These are phyloP conservation scores for Platysternon megacephalum DNA, from an alignment of 2,113 vertebrate genomes.

Conservation along the genomic window DNA sequence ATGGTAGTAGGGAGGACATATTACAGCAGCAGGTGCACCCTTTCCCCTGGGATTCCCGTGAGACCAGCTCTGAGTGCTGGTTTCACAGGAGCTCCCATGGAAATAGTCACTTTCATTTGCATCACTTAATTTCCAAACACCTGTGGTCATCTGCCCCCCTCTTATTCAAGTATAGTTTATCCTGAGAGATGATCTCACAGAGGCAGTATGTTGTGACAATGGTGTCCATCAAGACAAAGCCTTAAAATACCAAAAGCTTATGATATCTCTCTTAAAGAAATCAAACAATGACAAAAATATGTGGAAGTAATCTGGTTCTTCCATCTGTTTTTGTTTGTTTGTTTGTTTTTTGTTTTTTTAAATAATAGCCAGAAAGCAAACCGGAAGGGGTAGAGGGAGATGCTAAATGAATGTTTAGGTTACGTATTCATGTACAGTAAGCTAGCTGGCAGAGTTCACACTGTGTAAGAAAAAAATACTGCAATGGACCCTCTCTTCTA, in stretches of 20 bases:
- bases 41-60: not conserved
- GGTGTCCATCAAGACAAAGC: not conserved
- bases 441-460: not conserved
- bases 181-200: not conserved
- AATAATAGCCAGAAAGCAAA: not conserved
- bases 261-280: not conserved
- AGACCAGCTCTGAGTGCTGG: not conserved
- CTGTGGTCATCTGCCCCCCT: not conserved
- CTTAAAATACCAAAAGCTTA: not conserved
- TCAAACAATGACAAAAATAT: not conserved
- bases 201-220: not conserved
- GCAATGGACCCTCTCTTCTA: not conserved
- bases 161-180: not conserved
- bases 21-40: conserved; percentile 8
- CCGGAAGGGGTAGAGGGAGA: not conserved
- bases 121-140: not conserved
- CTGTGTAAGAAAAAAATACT: not conserved
- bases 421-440: accelerated
- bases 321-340: not conserved
- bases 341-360: too few relatives aligned
- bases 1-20: not conserved
- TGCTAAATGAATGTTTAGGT: accelerated
- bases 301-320: not conserved
- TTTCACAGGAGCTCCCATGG: conserved; percentile 3
- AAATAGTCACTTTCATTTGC: not conserved